Evolutionary conservation across 2,888 invertebrate genomes (phyloP).

Genomic region (Hirudinaria manillensis): DNA sequence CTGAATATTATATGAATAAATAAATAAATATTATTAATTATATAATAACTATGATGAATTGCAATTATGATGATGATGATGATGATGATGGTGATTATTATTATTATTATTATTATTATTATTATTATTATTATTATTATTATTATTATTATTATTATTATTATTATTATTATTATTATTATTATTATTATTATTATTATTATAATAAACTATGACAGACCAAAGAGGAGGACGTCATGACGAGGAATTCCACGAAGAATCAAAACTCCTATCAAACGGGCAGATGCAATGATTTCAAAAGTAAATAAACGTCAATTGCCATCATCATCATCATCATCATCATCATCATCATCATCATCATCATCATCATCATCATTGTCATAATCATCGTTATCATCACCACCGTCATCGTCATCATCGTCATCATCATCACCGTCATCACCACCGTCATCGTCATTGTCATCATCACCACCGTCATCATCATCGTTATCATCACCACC

Average conservation of each 20-base stretch:
- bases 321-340: constrained; percentile 28
- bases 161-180: not conserved
- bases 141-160: not conserved
- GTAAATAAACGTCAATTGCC: not conserved
- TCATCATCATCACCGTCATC: constrained; percentile 24
- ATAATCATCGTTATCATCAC: not conserved
- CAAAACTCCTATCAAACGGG: no score
- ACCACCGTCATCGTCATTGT: constrained; percentile 18
- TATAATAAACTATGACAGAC: not conserved
- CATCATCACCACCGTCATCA: constrained; percentile 24
- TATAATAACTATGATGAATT: no score
- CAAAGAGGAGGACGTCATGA: no score
- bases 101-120: not conserved
- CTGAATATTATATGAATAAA: no score
- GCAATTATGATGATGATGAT: not conserved
- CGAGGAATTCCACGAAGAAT: no score
- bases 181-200: not conserved
- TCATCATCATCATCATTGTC: constrained; percentile 26
- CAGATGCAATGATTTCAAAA: no score
- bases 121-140: not conserved
- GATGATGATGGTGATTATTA: not conserved
- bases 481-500: constrained; percentile 14
- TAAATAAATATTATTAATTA: no score
- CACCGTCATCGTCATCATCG: constrained; percentile 20
- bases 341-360: constrained; percentile 27